phyloP scores from a whole-genome alignment of 2,797 vertebrate genomes.

The Anguilla obscura region DNA sequence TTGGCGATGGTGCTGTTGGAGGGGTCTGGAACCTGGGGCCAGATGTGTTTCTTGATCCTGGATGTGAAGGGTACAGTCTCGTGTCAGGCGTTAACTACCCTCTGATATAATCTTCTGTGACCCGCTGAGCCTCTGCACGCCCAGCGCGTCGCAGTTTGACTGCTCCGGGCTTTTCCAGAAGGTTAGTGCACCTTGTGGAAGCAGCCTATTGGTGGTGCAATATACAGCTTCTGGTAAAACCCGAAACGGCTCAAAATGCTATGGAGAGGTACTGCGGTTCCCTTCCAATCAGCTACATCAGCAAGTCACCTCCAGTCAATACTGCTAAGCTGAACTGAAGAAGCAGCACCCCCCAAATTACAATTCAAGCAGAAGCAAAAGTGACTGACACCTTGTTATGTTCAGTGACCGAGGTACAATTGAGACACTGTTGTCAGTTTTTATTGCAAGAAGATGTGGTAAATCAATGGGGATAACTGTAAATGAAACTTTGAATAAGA shows the following conservation, averaged over 20 bases:
- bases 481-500: neutral
- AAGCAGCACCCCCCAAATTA: neutral
- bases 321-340: neutral
- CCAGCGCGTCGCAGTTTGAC: neutral
- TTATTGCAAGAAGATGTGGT: neutral
- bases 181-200: neutral
- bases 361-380: neutral
- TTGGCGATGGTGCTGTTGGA: slow-evolving; percentile 90
- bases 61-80: slow-evolving; percentile 23
- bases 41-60: slow-evolving; percentile 89
- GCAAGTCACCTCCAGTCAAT: neutral
- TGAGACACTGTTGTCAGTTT: too few relatives aligned
- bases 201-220: neutral
- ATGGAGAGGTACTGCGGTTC: neutral
- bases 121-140: neutral
- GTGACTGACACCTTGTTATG: neutral
- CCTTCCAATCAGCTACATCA: neutral
- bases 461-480: neutral
- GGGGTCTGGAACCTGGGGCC: slow-evolving; percentile 92
- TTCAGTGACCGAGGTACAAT: too few relatives aligned
- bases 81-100: neutral
- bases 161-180: neutral
- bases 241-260: neutral
- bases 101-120: neutral
- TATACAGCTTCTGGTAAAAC: neutral